A percentile compares a stretch with the other conserved stretches of the same genome.
phyloP scores from a whole-genome alignment of 2,888 invertebrate species.

The Leptarthrus brevirostris region DNA sequence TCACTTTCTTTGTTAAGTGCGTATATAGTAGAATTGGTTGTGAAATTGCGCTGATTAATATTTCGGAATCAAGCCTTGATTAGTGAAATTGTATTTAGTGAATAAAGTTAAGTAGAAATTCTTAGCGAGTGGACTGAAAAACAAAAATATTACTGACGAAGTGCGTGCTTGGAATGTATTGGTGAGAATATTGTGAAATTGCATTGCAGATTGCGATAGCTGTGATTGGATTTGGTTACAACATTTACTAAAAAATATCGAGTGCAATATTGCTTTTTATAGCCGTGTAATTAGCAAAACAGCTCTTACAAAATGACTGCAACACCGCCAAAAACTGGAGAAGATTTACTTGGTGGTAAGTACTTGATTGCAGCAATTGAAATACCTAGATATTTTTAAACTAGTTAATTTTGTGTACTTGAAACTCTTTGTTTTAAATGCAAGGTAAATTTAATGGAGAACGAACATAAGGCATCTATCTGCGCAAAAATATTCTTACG shows the following conservation, averaged over 20 bases:
- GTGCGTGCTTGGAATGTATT: background rate
- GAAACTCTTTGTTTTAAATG: constrained; percentile 48
- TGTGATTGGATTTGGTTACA: no score
- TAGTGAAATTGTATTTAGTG: no score
- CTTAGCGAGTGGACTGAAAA: no score
- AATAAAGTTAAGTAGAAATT: no score
- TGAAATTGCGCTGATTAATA: no score
- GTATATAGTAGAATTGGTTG: background rate
- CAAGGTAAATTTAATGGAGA: background rate
- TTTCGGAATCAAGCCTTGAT: no score
- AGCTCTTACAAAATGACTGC: constrained; percentile 63
- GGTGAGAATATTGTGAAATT: constrained; percentile 10
- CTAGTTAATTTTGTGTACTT: no score
- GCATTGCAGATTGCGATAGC: no score
- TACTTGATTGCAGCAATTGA: no score
- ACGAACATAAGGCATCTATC: constrained; percentile 7
- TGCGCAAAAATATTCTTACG: constrained; percentile 16
- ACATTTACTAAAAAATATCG: background rate
- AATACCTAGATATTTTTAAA: no score
- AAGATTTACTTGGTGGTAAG: constrained; percentile 67
- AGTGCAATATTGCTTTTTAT: background rate
- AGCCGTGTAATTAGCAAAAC: background rate
- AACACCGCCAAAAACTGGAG: constrained; percentile 65
- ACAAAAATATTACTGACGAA: no score
- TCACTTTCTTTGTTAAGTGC: constrained; percentile 24